Conservation (phyloP, 2,113 vertebrate genomes). For the Copsychus sechellarum region DNA sequence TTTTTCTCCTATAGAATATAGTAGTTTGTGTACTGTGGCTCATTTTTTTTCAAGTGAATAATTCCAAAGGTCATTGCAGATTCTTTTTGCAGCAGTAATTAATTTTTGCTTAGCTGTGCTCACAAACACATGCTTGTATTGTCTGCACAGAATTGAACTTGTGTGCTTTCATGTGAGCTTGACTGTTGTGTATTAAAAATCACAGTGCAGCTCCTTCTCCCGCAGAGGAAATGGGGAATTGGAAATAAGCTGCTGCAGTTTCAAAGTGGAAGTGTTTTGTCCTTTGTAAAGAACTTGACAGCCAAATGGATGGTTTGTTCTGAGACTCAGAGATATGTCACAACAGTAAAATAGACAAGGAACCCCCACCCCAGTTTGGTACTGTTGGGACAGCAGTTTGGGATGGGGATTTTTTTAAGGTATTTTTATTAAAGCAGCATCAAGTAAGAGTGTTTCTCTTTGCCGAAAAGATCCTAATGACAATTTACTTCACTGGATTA, state of each 20-base stretch:
- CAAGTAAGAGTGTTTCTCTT: slow-evolving; percentile 31
- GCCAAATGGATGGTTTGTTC: neutral
- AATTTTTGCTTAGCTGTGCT: slow-evolving; percentile 20
- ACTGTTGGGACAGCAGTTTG: neutral
- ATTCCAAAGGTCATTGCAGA: slow-evolving; percentile 24
- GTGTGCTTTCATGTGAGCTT: neutral
- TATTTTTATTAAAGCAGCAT: neutral
- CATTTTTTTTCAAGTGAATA: neutral
- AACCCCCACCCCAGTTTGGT: neutral
- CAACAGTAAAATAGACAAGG: neutral
- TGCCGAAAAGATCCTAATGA: slow-evolving; percentile 55
- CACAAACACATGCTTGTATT: neutral
- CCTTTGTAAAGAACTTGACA: neutral
- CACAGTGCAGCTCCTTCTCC: neutral
- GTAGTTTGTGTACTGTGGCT: neutral
- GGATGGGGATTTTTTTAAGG: neutral
- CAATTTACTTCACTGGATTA: slow-evolving; percentile 69
- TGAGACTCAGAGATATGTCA: neutral
- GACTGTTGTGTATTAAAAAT: slow-evolving; percentile 24
- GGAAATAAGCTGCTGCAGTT: neutral
- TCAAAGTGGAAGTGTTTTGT: slow-evolving; percentile 11
- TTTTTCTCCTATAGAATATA: neutral
- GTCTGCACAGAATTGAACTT: neutral
- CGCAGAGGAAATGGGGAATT: neutral
- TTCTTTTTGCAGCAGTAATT: neutral